These are phyloP conservation scores for Cryptotermes secundus DNA, from an alignment of 1,140 invertebrate genomes.

Conservation along the genomic window DNA sequence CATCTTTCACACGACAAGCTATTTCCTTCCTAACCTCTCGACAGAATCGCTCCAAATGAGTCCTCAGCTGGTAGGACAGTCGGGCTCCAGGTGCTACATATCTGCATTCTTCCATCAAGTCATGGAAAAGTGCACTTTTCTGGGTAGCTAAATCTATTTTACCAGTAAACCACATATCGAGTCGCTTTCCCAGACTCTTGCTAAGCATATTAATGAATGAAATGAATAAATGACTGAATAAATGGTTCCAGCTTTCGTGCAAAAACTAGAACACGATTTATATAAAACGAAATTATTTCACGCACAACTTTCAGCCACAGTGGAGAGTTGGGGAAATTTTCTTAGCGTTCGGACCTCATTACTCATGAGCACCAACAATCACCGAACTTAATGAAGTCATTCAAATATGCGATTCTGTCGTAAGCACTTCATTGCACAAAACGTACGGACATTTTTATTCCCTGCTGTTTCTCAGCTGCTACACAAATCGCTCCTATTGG, in stretches of 20 bases:
- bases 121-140: constrained; percentile 62
- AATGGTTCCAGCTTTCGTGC: constrained; percentile 32
- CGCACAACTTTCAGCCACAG: constrained; percentile 28
- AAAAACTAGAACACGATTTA: constrained; percentile 28
- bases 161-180: constrained; percentile 48
- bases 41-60: constrained; percentile 61
- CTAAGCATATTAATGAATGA: constrained; percentile 27
- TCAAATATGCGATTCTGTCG: no score
- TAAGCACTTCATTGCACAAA: no score
- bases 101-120: constrained; percentile 69
- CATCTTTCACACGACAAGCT: constrained; percentile 64
- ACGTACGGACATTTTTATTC: no score
- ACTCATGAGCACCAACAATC: constrained; percentile 26
- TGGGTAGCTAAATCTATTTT: constrained; percentile 51
- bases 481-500: background rate
- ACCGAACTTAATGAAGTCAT: background rate
- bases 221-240: no score
- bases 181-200: constrained; percentile 24
- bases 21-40: constrained; percentile 60
- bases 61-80: constrained; percentile 63
- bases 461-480: background rate
- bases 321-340: background rate
- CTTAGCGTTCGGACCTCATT: background rate
- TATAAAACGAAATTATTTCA: constrained; percentile 37
- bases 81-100: constrained; percentile 65